Evolutionary conservation across 2,888 invertebrate genomes (phyloP), one percentile per base, ranked within the genome.

Genomic region (Eumacrocentrus americanus): DNA sequence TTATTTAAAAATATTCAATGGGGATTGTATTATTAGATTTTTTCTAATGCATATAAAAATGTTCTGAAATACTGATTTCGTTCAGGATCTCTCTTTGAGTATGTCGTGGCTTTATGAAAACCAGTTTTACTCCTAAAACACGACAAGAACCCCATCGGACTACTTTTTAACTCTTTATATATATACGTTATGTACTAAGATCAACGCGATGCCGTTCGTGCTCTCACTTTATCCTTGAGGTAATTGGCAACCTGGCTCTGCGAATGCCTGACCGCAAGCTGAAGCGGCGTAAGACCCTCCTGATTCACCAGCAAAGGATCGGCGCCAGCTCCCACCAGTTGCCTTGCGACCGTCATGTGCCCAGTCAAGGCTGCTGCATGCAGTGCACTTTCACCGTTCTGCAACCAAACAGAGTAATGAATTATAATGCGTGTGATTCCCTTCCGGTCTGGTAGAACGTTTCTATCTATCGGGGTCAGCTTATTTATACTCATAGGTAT

Each of bases 311-410:
- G 75, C 64, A 82, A 82, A 46, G 89, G 84, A 82, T 91, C 86
- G 51, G 89, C 85, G 42, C 89, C 90, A 65, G 89, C 87, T 57
- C 86, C 87, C 47, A 92, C 84, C 40, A 95, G 83, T 75, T 90
- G 88, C 74, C 90, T 89, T 58, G 90, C 90, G 51, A 94, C 90
- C 2, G 89, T 83, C 78, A 92, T 84, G 76, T 93, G 92, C 0
- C 95, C 95, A 80, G 91, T 93, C 83, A 95, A 87, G 35, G 92
- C 91, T 2, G 95, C 95, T 48, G 94, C 95, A 83, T 96, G 96
- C 50, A 97, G 83, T 0, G 94, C 91, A 57, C 91, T 89, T 83
- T 96, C 95, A 0, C 95, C 96, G 83, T 95, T 96, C 94, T 95
- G 80, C 37, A 82, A 82, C 66, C 20, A 2, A 58, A 54, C 58